Percentiles rank a stretch among this genome's conserved stretches.
phyloP scores from a whole-genome alignment of 2,113 vertebrate species.

The Micronisus gabar region DNA sequence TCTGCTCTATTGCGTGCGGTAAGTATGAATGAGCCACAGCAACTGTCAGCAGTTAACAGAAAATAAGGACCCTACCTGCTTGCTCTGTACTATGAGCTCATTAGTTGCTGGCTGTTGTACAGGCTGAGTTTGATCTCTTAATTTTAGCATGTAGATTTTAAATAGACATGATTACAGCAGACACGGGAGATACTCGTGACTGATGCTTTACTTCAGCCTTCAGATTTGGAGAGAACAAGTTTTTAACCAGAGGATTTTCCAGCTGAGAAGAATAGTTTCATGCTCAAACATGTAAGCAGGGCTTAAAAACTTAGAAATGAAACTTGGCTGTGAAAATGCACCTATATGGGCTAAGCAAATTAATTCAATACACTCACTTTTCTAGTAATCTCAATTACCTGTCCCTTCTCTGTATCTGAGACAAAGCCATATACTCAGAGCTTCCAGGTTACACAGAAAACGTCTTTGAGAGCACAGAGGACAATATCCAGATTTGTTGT shows the following conservation, averaged over 20 bases:
- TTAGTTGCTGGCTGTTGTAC: not conserved
- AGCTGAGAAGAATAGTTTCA: not conserved
- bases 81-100: not conserved
- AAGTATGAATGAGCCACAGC: not conserved
- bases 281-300: not conserved
- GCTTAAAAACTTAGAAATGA: not conserved
- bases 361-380: not conserved
- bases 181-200: not conserved
- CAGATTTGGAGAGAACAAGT: not conserved
- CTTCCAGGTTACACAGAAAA: not conserved
- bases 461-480: not conserved
- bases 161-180: not conserved
- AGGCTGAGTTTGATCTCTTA: not conserved
- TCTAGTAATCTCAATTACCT: not conserved
- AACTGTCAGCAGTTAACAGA: not conserved
- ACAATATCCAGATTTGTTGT: not conserved
- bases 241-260: not conserved
- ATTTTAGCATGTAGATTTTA: not conserved
- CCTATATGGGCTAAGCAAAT: not conserved
- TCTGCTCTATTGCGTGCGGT: fast-evolving
- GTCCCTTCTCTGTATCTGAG: not conserved
- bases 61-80: not conserved
- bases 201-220: not conserved
- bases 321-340: not conserved
- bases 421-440: not conserved